phyloP scores from a whole-genome alignment of 2,888 invertebrate species.

The Synanthedon formicaeformis region DNA sequence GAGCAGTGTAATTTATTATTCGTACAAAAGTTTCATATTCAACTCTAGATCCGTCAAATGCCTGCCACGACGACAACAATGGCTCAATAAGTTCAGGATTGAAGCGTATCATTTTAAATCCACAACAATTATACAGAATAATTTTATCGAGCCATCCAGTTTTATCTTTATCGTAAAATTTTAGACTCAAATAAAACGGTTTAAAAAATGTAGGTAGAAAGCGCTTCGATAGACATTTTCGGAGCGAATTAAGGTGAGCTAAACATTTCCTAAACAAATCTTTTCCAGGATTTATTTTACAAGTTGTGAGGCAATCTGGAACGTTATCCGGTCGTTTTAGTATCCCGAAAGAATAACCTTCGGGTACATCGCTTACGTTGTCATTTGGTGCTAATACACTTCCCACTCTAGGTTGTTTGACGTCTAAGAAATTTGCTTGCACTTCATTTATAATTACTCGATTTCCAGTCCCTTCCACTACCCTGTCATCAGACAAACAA shows the following conservation, averaged over 20 bases:
- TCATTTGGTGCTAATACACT: constrained; percentile 55
- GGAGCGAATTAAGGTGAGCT: constrained; percentile 46
- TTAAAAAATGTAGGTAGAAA: constrained; percentile 39
- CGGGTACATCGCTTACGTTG: constrained; percentile 52
- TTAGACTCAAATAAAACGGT: constrained; percentile 36
- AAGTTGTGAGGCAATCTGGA: constrained; percentile 48
- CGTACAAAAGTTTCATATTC: constrained; percentile 62
- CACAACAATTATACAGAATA: constrained; percentile 51
- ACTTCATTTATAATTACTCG: constrained; percentile 40
- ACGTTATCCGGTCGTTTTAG: constrained; percentile 48
- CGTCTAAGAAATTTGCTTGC: constrained; percentile 46
- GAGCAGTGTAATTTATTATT: constrained; percentile 53
- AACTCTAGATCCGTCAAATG: constrained; percentile 52
- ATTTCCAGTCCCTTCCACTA: constrained; percentile 35
- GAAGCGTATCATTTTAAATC: constrained; percentile 47
- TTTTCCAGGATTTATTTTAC: constrained; percentile 37
- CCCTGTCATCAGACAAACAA: constrained; percentile 48
- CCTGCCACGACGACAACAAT: constrained; percentile 50
- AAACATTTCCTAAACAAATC: constrained; percentile 54
- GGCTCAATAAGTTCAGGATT: constrained; percentile 60
- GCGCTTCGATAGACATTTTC: constrained; percentile 34
- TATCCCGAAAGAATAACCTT: constrained; percentile 59
- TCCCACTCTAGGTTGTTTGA: constrained; percentile 41
- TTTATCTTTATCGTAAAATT: constrained; percentile 42
- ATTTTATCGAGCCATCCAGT: constrained; percentile 56